phyloP scores from a whole-genome alignment of 1,140 invertebrate genomes.

The Gonatopus flavifemur region DNA sequence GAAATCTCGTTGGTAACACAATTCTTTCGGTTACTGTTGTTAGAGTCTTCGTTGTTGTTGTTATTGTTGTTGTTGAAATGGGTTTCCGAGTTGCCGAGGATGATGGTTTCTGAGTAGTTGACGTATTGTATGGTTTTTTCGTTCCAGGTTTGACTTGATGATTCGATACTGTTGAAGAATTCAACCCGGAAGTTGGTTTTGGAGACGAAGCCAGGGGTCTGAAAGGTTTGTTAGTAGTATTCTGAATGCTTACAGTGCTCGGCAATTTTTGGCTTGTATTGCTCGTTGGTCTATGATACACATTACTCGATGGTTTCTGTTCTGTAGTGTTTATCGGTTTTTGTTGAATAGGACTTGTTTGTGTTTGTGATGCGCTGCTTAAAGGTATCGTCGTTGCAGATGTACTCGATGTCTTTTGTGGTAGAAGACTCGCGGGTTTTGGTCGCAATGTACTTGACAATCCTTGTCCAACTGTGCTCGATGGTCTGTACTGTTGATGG shows the following conservation, averaged over 20 bases:
- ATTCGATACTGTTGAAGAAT: constrained; percentile 25
- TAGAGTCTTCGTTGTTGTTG: constrained; percentile 21
- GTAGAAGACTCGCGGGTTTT: too few relatives aligned
- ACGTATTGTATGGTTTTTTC: constrained; percentile 26
- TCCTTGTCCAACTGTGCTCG: too few relatives aligned
- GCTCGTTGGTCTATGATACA: constrained; percentile 7
- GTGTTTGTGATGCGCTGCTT: too few relatives aligned
- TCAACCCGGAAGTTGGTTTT: neutral
- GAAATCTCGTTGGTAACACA: constrained; percentile 60
- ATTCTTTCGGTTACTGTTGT: constrained; percentile 33
- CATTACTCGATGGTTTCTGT: constrained; percentile 4
- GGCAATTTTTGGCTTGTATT: too few relatives aligned
- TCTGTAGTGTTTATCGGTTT: too few relatives aligned
- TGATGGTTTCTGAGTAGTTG: constrained; percentile 15
- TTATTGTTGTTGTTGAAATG: constrained; percentile 19
- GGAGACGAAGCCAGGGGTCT: neutral
- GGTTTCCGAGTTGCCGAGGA: constrained; percentile 15
- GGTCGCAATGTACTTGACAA: too few relatives aligned
- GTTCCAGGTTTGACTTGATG: constrained; percentile 28
- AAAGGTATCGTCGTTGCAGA: too few relatives aligned
- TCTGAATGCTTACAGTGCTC: too few relatives aligned
- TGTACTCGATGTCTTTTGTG: too few relatives aligned
- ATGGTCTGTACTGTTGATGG: too few relatives aligned
- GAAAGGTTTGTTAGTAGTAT: constrained; percentile 14
- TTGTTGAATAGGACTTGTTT: too few relatives aligned